Conservation (phyloP, 2,113 vertebrate species). For the Hippocampus barbouri region DNA sequence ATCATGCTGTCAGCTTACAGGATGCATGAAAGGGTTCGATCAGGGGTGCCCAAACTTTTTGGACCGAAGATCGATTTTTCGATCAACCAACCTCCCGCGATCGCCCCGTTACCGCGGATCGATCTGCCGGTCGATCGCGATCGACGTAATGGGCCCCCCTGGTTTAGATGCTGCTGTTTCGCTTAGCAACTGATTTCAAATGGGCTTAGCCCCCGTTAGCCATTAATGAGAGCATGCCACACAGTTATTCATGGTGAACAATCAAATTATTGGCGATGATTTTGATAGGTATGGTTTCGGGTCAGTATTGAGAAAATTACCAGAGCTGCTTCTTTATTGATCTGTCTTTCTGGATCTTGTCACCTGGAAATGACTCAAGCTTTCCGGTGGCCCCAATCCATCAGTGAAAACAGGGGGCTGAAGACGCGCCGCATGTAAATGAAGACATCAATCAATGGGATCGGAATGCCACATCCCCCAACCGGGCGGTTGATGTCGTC, state of each 20-base stretch:
- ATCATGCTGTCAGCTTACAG: too few species aligned
- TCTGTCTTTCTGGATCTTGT: background rate
- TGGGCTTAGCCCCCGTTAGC: too few species aligned
- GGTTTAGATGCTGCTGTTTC: too few species aligned
- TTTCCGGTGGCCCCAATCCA: constrained; percentile 20
- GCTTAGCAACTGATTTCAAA: too few species aligned
- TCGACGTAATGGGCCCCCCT: too few species aligned
- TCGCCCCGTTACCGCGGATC: too few species aligned
- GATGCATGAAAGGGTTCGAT: too few species aligned
- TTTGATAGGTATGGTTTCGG: constrained; percentile 33
- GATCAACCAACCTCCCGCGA: too few species aligned
- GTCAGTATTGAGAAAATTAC: constrained; percentile 24
- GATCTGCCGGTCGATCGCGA: too few species aligned
- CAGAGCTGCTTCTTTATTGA: constrained; percentile 29
- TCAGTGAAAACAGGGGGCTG: constrained; percentile 19
- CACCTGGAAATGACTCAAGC: constrained; percentile 5
- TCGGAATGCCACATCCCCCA: constrained; percentile 52
- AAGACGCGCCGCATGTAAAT: constrained; percentile 47
- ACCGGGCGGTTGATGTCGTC: constrained; percentile 51
- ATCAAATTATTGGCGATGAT: constrained; percentile 35
- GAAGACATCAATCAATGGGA: constrained; percentile 59
- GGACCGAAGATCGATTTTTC: too few species aligned
- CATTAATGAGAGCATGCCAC: background rate
- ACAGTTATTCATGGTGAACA: constrained; percentile 15
- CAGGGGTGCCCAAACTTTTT: too few species aligned